Base-by-base conservation (phyloP, 2,888 invertebrate genomes). In the Stenurella melanura region DNA sequence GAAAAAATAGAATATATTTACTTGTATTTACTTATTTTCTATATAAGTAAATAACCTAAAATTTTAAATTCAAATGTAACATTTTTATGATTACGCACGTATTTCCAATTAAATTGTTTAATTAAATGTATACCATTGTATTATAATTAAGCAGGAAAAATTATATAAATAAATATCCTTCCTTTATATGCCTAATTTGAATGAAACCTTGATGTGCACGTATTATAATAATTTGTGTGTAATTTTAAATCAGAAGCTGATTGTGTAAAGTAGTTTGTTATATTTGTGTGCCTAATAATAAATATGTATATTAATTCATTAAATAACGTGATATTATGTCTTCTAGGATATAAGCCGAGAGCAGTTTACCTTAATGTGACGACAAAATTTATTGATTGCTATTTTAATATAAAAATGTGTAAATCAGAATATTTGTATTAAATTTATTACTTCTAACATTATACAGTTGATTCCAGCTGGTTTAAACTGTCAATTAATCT, bases 181-280 rank as follows among this genome's bases (percentile, higher is more conserved):
- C 50, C 50, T 50, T 50, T n/a, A 50, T n/a, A 50, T n/a, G 15
- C 15, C 50, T 50, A 50, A 50, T 50, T 50, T 50, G n/a, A 50
- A 50, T 50, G n/a, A 50, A 50, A 15, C 50, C 50, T 50, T 50
- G 50, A 50, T 3, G 12, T 50, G n/a, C 6, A 50, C n/a, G n/a
- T n/a, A n/a, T 50, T 50, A 50, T 12, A n/a, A n/a, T 50, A 50
- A 50, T 50, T 50, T 50, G n/a, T 50, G 42, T 42, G n/a, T 50
- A 50, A 50, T 50, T 50, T 7, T 6, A 50, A 50, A 50, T 50
- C 50, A 50, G 50, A 50, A 50, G 50, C 50, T 5, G n/a, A 50
- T 0, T 50, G 3, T n/a, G 50, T 5, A 50, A 50, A 50, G n/a
- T 5, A 50, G 7, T n/a, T 50, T n/a, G 50, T 50, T 50, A 50